Evolutionary conservation across 1,140 invertebrate genomes (phyloP).

Genomic region (Bilobella aurantiaca): DNA sequence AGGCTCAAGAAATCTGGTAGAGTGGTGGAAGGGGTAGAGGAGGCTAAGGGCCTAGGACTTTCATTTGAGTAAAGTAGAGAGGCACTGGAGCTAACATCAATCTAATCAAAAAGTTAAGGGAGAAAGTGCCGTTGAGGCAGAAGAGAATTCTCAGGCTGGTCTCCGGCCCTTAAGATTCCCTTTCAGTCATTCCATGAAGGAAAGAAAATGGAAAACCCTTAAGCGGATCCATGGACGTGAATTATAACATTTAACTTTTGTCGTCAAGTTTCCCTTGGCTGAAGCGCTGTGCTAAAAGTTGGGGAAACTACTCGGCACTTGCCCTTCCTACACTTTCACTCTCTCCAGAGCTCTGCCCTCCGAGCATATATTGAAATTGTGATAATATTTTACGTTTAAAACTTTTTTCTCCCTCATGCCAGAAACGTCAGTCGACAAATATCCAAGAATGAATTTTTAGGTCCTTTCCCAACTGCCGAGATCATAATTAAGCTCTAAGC

Average conservation of each 20-base stretch:
- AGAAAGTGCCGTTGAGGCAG: slow-evolving; percentile 4
- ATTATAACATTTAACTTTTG: slow-evolving; percentile 11
- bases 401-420: too few species aligned
- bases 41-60: slow-evolving; percentile 5
- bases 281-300: not conserved
- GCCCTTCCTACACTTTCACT: too few species aligned
- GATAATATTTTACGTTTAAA: too few species aligned
- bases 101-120: slow-evolving; percentile 24
- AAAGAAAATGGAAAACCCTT: slow-evolving; percentile 9
- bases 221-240: slow-evolving; percentile 10
- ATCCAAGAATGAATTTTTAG: too few species aligned
- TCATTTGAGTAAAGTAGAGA: slow-evolving; percentile 13
- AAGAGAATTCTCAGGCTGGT: not conserved
- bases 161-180: not conserved
- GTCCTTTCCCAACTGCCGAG: too few species aligned
- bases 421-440: too few species aligned
- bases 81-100: slow-evolving; percentile 14
- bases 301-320: too few species aligned
- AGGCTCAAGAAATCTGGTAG: too few species aligned
- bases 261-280: not conserved
- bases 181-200: not conserved
- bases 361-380: not conserved
- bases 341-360: too few species aligned
- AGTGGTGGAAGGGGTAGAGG: too few species aligned
- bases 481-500: too few species aligned